These are phyloP conservation scores for Rhinoraja longicauda DNA, from an alignment of 2,797 vertebrate genomes.

Conservation along the genomic window DNA sequence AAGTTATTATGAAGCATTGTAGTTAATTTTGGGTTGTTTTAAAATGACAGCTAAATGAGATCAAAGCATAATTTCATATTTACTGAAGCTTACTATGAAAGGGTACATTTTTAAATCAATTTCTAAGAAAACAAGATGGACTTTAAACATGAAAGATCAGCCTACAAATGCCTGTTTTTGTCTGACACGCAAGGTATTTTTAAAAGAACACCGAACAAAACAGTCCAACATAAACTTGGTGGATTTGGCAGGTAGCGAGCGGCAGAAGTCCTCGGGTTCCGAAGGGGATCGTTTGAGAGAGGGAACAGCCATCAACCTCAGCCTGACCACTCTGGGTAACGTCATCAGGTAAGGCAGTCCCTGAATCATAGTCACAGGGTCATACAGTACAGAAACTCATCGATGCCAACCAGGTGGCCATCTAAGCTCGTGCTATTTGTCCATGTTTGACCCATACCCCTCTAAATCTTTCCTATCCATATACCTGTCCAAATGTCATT, in stretches of 20 bases:
- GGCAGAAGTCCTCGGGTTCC: constrained; percentile 71
- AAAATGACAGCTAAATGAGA: neutral
- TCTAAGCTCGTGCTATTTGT: no score
- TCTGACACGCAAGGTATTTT: constrained; percentile 62
- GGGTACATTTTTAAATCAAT: neutral
- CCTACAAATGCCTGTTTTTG: neutral
- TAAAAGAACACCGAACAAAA: constrained; percentile 71
- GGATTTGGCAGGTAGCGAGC: constrained; percentile 79
- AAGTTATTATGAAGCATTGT: neutral
- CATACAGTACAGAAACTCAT: no score
- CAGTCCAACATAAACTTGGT: constrained; percentile 77
- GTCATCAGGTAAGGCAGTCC: constrained; percentile 69
- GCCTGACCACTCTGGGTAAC: constrained; percentile 78
- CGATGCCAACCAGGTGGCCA: no score
- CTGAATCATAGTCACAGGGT: no score
- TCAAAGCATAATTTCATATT: neutral
- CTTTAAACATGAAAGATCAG: neutral
- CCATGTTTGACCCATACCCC: no score
- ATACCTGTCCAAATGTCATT: no score
- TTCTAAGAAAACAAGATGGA: neutral
- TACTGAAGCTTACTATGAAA: neutral
- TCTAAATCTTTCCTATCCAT: no score
- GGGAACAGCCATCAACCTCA: constrained; percentile 78
- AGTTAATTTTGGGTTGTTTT: neutral
- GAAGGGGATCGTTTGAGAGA: constrained; percentile 78